Conservation (phyloP, 2,797 vertebrate genomes). For the Thripadectes ignobilis region DNA sequence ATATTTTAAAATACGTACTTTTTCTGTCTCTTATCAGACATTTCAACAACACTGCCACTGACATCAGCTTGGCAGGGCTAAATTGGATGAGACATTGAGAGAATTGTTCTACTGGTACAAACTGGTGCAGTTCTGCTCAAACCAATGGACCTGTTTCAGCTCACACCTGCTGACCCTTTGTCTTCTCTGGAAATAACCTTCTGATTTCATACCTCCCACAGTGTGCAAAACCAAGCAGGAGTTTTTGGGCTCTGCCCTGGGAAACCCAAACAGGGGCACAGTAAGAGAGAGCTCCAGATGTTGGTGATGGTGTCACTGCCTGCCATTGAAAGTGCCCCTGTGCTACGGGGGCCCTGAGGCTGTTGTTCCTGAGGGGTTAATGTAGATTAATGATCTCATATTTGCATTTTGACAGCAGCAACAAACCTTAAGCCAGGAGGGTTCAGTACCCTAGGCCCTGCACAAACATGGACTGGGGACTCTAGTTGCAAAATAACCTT, state of each 20-base stretch:
- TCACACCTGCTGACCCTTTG: neutral
- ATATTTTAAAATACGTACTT: neutral
- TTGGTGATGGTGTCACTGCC: neutral
- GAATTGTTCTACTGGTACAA: neutral
- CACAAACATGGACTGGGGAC: neutral
- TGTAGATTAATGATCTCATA: neutral
- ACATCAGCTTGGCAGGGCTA: neutral
- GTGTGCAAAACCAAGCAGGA: rapidly evolving
- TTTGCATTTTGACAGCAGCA: neutral
- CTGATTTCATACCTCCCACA: neutral
- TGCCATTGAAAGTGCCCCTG: neutral
- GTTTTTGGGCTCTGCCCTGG: neutral
- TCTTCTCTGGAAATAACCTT: neutral
- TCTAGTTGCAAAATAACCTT: neutral
- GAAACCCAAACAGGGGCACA: neutral
- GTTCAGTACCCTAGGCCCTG: neutral
- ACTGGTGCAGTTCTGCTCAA: neutral
- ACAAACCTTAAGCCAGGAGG: neutral
- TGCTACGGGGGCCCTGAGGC: neutral
- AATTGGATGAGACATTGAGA: neutral
- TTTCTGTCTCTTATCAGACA: neutral
- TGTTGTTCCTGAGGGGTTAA: neutral
- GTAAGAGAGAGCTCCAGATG: neutral
- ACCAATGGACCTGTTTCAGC: neutral
- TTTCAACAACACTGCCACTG: neutral